Percentiles rank a stretch among this genome's conserved stretches.
Evolutionary conservation across 2,888 invertebrate species (phyloP).

Genomic region (Nesidiocoris tenuis): DNA sequence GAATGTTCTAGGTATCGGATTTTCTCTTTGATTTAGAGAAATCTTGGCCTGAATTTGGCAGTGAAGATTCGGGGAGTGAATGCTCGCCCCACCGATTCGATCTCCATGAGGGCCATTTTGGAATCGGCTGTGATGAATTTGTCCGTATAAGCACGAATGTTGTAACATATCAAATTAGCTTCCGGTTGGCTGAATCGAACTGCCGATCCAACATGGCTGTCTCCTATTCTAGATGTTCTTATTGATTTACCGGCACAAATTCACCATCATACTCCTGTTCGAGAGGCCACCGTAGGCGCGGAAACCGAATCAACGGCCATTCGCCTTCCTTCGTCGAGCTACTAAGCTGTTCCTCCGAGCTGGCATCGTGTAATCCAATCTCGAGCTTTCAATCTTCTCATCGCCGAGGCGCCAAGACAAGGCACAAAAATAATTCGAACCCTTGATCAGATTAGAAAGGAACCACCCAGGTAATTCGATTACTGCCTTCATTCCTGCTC

Average conservation of each 20-base stretch:
- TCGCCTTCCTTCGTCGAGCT: slow-evolving; percentile 20
- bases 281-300: not conserved
- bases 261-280: slow-evolving; percentile 6
- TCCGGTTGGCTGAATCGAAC: not conserved
- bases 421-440: slow-evolving; percentile 36
- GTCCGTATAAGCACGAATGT: no score
- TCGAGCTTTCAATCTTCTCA: slow-evolving; percentile 38
- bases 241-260: slow-evolving; percentile 12
- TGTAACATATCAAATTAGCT: no score
- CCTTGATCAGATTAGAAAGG: slow-evolving; percentile 38
- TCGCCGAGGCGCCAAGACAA: slow-evolving; percentile 27
- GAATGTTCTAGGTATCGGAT: no score
- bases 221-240: not conserved
- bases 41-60: no score
- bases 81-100: no score
- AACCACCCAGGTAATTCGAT: slow-evolving; percentile 36
- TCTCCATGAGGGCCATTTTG: no score
- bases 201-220: not conserved
- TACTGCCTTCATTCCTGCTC: slow-evolving; percentile 15
- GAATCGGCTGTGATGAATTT: no score
- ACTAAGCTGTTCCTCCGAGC: slow-evolving; percentile 30
- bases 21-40: no score
- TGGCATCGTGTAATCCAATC: slow-evolving; percentile 30
- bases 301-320: slow-evolving; percentile 10
- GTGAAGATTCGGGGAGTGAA: no score